phyloP scores from a whole-genome alignment of 1,140 invertebrate species.

The Drosophila leontia region DNA sequence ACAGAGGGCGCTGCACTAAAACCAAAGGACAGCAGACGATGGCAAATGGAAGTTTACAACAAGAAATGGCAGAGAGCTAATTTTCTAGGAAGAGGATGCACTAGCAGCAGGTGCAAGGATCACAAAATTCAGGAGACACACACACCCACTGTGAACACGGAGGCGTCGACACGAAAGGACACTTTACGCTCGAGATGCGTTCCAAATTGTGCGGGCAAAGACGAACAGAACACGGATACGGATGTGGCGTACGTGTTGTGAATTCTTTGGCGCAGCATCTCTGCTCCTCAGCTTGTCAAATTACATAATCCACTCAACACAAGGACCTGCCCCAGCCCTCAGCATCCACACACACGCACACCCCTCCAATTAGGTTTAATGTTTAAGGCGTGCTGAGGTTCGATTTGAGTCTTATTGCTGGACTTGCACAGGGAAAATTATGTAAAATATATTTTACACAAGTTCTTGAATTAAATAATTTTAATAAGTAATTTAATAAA shows the following conservation, averaged over 20 bases:
- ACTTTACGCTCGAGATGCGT: constrained; percentile 78
- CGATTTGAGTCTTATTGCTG: constrained; percentile 43
- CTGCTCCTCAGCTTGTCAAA: constrained; percentile 36
- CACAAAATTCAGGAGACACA: constrained; percentile 60
- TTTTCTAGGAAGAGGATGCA: constrained; percentile 30
- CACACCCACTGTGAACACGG: constrained; percentile 1
- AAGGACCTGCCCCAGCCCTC: constrained; percentile 2
- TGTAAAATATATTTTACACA: neutral
- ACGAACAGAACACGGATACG: constrained; percentile 45
- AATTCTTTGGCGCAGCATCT: constrained; percentile 52
- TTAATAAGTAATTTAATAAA: neutral
- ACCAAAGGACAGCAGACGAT: constrained; percentile 58
- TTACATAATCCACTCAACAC: constrained; percentile 60
- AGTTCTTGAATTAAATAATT: neutral
- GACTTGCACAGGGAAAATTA: constrained; percentile 3
- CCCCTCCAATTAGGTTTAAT: constrained; percentile 51
- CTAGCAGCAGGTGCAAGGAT: constrained; percentile 71
- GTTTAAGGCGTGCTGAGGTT: constrained; percentile 55
- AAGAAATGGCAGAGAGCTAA: constrained; percentile 69
- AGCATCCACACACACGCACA: neutral
- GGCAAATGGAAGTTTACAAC: constrained; percentile 66
- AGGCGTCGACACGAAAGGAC: constrained; percentile 71
- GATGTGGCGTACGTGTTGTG: constrained; percentile 69
- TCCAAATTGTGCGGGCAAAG: constrained; percentile 62
- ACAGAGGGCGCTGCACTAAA: constrained; percentile 76